Evolutionary conservation across 2,888 invertebrate species (phyloP).

Genomic region (Bombylius discolor): DNA sequence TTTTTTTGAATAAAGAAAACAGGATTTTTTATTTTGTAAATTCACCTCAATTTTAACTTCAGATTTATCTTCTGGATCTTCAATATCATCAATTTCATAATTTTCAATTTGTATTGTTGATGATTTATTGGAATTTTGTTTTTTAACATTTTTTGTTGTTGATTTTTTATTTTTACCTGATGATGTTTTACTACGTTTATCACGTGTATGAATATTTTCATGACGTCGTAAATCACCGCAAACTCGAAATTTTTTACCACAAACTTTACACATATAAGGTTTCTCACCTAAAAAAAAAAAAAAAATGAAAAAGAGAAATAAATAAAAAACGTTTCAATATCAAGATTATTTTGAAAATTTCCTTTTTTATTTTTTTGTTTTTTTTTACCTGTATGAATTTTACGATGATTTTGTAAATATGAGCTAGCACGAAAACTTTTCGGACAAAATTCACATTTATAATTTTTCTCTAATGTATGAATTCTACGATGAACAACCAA

Average conservation of each 20-base stretch:
- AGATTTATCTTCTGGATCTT: background rate
- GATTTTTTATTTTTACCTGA: background rate
- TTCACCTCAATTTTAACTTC: background rate
- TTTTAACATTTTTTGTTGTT: background rate
- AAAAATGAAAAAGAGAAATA: background rate
- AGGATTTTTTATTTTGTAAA: no score
- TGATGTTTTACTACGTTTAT: background rate
- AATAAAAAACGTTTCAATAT: background rate
- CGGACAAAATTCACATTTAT: constrained; percentile 70
- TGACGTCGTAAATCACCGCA: constrained; percentile 74
- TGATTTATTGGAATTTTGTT: no score
- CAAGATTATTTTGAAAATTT: background rate
- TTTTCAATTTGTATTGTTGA: no score
- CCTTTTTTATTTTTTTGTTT: background rate
- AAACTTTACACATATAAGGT: constrained; percentile 60
- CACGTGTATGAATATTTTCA: constrained; percentile 51
- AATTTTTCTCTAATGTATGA: constrained; percentile 77
- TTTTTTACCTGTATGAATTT: constrained; percentile 66
- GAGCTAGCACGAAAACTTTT: constrained; percentile 78
- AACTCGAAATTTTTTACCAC: constrained; percentile 71
- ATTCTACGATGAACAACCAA: constrained; percentile 72
- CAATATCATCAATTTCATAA: no score
- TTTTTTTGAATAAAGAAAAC: no score
- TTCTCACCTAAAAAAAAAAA: constrained; percentile 47
- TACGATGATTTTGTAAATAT: constrained; percentile 68